Base-by-base conservation (phyloP, 1,140 invertebrate genomes). In the Hycleus phaleratus region DNA sequence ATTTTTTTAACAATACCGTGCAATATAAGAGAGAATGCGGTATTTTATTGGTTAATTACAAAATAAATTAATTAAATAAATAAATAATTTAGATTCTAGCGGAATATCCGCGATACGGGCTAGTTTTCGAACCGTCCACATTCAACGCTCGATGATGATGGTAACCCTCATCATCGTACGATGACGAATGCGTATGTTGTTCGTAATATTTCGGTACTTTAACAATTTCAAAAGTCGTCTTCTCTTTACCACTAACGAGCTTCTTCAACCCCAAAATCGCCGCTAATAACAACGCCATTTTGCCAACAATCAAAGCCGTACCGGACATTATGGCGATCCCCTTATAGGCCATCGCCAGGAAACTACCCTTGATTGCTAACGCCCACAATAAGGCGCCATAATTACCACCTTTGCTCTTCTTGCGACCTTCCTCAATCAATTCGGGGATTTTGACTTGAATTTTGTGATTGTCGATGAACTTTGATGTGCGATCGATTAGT, bases 141-240 rank as follows among this genome's bases (percentile, higher is more conserved):
- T 55, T 44, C 32, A 45, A 55, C 26, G 52, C 46, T 26, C 52
- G 78, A 62, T 81, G 81, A 68, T 84, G 84, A 63, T 82, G 80
- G 9, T 32, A 3, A 26, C 79, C 78, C 49, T 80, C 82, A 43
- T 86, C 85, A 58, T 86, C 82, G 70, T 87, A 85, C 9, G 81
- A 81, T 5, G 82, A 81, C 1, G 86, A 88, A 67, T 90, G 87
- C 3, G 86, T 84, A 62, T 90, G 85, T 63, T 81, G 81, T 70
- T 86, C 84, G 40, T 82, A 85, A 49, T 88, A 82, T 63, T 89
- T 83, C n/a, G 88, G 88, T 74, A 89, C 85, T 71, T 91, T 90
- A 11, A 91, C 84, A 68, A 91, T 89, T 74, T 90, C 88, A 65
- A 89, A 87, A 9, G 88, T 89, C 2, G 87, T 90, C 71, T 88